Base-by-base conservation (phyloP, 1,140 invertebrate genomes). In the Luehdorfia chinensis region DNA sequence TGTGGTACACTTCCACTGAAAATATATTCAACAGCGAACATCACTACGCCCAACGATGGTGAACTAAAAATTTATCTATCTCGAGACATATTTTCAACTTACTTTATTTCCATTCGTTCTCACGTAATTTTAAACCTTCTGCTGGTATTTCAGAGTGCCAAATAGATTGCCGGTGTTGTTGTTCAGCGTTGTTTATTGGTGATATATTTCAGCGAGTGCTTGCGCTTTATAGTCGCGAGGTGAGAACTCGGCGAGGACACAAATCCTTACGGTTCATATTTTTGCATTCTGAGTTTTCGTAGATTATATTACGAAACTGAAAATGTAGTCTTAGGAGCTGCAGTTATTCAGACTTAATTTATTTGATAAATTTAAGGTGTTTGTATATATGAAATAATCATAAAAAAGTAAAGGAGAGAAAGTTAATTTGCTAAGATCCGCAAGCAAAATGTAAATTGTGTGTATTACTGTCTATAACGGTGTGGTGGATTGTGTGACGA, bases 191-290 rank as follows among this genome's bases (percentile, higher is more conserved):
- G 63, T 66, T 70, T 70, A 70, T 70, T 61, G 57, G 31, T 58
- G 53, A 70, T 70, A 63, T 62, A 64, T 64, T 61, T 51, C 33
- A 30, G 23, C 7, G 44, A 48, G 41, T 37, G 55, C 44, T 54
- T 58, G 50, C 63, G 59, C 52, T 64, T 61, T 64, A 59, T 48
- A 59, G 48, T 34, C 36, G 50, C 28, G 14, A 43, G 39, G 39
- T 43, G 39, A 28, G 39, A 49, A 34, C 47, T 41, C 43, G 16
- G 51, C 34, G 41, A 13, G n/a, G 39, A 49, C 36, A 55, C 43
- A 58, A 61, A 63, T 63, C 53, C 66, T 58, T 46, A 49, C 27
- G 48, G 54, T 56, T 56, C 47, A 60, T 63, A 69, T 66, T 66
- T 66, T 54, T 52, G 30, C 31, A 45, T 50, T 31, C 47, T 28